Base-by-base conservation (phyloP, 2,888 invertebrate genomes). In the Sympetrum striolatum region DNA sequence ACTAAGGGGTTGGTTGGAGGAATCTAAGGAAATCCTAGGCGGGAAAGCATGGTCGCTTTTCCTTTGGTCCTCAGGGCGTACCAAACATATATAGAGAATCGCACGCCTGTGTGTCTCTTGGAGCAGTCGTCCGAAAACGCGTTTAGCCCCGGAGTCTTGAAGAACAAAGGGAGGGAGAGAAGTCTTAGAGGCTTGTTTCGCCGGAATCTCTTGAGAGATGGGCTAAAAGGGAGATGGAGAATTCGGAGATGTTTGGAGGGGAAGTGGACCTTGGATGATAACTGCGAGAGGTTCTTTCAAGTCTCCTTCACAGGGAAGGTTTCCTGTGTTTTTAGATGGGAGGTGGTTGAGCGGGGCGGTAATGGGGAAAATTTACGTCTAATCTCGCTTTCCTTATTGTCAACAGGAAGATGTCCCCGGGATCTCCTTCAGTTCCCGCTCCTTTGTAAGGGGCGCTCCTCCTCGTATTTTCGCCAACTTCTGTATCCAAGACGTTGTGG, bases 61-160 rank as follows among this genome's bases (percentile, higher is more conserved):
- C 53, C 48, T 48, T 25, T 48, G 48, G 81, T 48, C 81, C 48
- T 81, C 25, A 22, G 81, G 81, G 81, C 44, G n/a, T n/a, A 64
- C n/a, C 64, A 8, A n/a, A 25, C 64, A 12, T 22, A 31, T 73
- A 73, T 73, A 73, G 73, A 73, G 73, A 31, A 73, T 81, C 81
- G 44, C 81, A 81, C 81, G 81, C 81, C 25, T 81, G 81, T 22
- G 81, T 82, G 58, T 60, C 86, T 37, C 86, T 37, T 22, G 86
- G 60, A 22, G 37, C 60, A 86, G 35, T 86, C 86, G 60, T 86
- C 86, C 86, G 86, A 86, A 86, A 86, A 86, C 86, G 86, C 86
- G 86, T 86, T 86, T 86, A 60, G 60, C 35, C 82, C 53, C 82
- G 82, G 64, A 60, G 86, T 35, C 86, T 22, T 82, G 58, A 53